Base-by-base conservation (phyloP, 2,113 vertebrate genomes). In the Alethe castanea region DNA sequence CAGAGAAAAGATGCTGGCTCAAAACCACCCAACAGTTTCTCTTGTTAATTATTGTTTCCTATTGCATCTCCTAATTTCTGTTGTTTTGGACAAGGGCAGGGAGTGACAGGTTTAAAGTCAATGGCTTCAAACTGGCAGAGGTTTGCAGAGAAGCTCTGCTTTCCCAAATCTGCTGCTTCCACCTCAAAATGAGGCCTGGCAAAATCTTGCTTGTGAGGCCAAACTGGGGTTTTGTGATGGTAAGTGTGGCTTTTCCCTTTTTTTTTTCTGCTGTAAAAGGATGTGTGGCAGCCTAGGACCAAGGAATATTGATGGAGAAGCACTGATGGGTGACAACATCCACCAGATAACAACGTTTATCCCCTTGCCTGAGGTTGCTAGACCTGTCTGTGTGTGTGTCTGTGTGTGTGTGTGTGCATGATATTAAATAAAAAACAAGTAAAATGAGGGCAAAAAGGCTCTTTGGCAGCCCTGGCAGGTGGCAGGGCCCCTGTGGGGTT, bases 271-370 rank as follows among this genome's bases (percentile, higher is more conserved):
- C 24, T 38, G 26, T 17, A 44, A 70, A 70, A 48, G 52, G 6
- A 3, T 4, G 6, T 9, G 35, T 28, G 28, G 15, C 23, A 56
- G 57, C 52, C 40, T 11, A 16, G 23, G n/a, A 26, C 0, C 13
- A 47, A 42, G 36, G 33, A 9, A 5, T 1, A 2, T 3, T 4
- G 22, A 13, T 0, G 14, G 17, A 60, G 50, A 20, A 38, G 4
- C 0, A 1, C 13, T 2, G 1, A 7, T 6, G 45, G 45, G 35
- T 56, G 57, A 23, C 7, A 12, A 52, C 3, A 0, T 29, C 69
- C 47, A 36, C 35, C 6, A 31, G 28, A 7, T 4, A 12, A 35
- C 45, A 12, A 7, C 0, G 2, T 35, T 35, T 14, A 31, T 33
- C 69, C 2, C 1, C 36, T 62, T 7, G 3, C 31, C 38, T 9